Evolutionary conservation across 2,888 invertebrate genomes (phyloP), one percentile per base, ranked within the genome.

Genomic region (Capitulum mitella): DNA sequence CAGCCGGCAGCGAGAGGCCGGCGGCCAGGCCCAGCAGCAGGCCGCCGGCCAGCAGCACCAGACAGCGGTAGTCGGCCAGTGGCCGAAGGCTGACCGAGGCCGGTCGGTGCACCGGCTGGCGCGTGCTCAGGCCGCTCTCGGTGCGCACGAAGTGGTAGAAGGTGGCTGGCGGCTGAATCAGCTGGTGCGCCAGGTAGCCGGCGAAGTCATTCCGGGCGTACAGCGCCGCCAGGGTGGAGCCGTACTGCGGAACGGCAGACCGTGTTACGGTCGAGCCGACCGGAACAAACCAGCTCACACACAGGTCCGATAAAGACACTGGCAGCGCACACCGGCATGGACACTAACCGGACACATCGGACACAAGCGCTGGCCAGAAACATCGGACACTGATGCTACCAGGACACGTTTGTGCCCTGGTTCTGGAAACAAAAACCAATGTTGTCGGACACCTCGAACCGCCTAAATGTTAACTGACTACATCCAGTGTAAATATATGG

Each of bases 151-250:
- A 16, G 34, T 70, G 43, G 75, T 88, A 88, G 78, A 82, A 84
- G 14, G 79, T 74, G 3, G 78, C 78, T 0, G 93, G 92, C 34
- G 88, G 87, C 79, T 88, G 88, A 61, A 93, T 84, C 26, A 92
- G 84, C 84, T 91, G 91, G 32, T 91, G 88, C 2, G 89, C 87
- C 10, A 92, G 84, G 79, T 88, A 88, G 10, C 93, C 93, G 78
- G 87, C 84, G 81, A 91, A 89, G 81, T 90, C 90, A 34, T 87
- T 85, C 82, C 89, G 88, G 81, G 89, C 88, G 87, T 93, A 96
- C 5, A 90, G 83, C 51, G 86, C 87, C 80, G 88, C 86, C 81
- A 95, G 90, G 82, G 91, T 89, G 14, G 87, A 86, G 26, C 89
- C 89, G 85, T 91, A 93, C 95, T 95, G 85, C 26, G 6, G n/a